Conservation (phyloP, 1,140 invertebrate genomes). For the Drosophila arawakana region DNA sequence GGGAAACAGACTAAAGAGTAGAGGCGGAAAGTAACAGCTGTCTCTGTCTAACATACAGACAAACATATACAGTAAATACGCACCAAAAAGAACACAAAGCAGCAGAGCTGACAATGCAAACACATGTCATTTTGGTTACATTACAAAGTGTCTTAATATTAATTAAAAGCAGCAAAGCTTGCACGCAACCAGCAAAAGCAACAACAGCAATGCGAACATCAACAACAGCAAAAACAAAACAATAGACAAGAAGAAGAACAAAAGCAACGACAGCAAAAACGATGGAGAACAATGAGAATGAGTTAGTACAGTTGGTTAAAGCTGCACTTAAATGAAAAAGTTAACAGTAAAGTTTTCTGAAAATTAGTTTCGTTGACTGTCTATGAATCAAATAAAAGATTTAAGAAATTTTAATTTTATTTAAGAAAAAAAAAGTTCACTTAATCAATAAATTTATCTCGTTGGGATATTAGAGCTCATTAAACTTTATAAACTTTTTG, state of each 20-base stretch:
- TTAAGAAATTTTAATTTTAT: no score
- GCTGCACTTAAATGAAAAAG: conserved; percentile 55
- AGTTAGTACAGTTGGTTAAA: conserved; percentile 43
- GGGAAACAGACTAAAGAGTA: background rate
- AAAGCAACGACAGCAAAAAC: conserved; percentile 32
- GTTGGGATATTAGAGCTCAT: no score
- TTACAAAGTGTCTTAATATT: conserved; percentile 75
- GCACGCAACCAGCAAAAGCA: conserved; percentile 29
- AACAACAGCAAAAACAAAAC: conserved; percentile 18
- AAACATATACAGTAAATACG: background rate
- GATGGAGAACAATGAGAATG: conserved; percentile 27
- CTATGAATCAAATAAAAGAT: no score
- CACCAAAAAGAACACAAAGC: conserved; percentile 39
- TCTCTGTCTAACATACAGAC: background rate
- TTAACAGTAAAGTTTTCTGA: no score
- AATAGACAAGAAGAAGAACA: conserved; percentile 26
- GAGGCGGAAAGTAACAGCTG: conserved; percentile 9
- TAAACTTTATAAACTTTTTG: no score
- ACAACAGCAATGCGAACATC: background rate
- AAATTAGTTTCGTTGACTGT: no score
- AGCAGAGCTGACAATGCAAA: conserved; percentile 41
- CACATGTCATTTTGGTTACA: conserved; percentile 74
- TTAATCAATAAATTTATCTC: no score
- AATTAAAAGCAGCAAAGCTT: conserved; percentile 75
- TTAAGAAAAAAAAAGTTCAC: no score